phyloP scores from a whole-genome alignment of 2,888 invertebrate genomes.

The Eilema caniola region DNA sequence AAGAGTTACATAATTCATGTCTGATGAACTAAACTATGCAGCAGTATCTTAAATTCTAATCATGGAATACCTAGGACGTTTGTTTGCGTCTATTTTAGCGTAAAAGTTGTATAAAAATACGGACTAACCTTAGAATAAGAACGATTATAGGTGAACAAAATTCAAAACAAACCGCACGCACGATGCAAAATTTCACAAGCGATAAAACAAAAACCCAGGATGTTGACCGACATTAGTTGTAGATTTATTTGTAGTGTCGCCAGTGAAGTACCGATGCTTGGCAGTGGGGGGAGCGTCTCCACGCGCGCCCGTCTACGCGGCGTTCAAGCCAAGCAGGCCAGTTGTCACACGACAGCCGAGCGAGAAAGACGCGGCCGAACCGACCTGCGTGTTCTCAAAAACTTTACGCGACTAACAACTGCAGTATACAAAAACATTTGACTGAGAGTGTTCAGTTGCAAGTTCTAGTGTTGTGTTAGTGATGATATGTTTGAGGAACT shows the following conservation, averaged over 20 bases:
- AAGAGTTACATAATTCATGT: background rate
- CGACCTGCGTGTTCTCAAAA: slow-evolving; percentile 82
- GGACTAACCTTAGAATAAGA: background rate
- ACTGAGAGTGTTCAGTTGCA: slow-evolving; percentile 81
- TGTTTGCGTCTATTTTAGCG: too few species aligned
- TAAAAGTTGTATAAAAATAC: background rate
- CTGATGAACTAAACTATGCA: background rate
- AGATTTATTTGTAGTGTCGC: slow-evolving; percentile 54
- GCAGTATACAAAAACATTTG: slow-evolving; percentile 70
- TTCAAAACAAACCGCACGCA: slow-evolving; percentile 39
- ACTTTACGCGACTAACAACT: slow-evolving; percentile 83
- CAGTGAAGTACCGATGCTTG: slow-evolving; percentile 36
- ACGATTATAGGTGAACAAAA: slow-evolving; percentile 3
- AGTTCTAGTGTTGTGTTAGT: slow-evolving; percentile 77
- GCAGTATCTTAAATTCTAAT: background rate
- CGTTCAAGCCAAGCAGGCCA: slow-evolving; percentile 52
- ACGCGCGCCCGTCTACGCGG: slow-evolving; percentile 58
- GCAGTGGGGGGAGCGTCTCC: slow-evolving; percentile 58
- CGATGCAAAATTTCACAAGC: slow-evolving; percentile 48
- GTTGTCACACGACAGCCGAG: slow-evolving; percentile 80
- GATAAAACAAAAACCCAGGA: slow-evolving; percentile 54
- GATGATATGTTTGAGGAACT: slow-evolving; percentile 82
- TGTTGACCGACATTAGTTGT: slow-evolving; percentile 57
- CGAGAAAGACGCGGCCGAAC: slow-evolving; percentile 83
- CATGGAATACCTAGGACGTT: background rate